Evolutionary conservation across 2,888 invertebrate genomes (phyloP).

Genomic region (Diplazon laetatorius): DNA sequence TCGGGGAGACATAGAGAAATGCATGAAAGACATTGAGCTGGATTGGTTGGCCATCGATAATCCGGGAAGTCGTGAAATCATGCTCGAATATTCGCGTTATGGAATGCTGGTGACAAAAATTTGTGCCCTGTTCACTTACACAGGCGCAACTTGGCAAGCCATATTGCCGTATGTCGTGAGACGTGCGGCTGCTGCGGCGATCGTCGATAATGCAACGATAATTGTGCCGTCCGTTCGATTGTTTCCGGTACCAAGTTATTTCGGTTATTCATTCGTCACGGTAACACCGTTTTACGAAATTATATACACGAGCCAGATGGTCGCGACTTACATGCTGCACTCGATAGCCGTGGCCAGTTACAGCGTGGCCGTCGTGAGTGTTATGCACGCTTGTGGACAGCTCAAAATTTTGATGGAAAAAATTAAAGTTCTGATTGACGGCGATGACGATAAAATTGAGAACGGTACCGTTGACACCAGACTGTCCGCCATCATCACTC

Average conservation of each 20-base stretch:
- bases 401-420: conserved; percentile 70
- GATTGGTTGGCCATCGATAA: conserved; percentile 66
- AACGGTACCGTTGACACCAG: background rate
- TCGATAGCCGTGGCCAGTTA: conserved; percentile 72
- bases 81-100: conserved; percentile 66
- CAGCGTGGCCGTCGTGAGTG: conserved; percentile 73
- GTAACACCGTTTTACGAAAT: conserved; percentile 72
- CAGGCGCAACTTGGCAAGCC: conserved; percentile 62
- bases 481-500: conserved; percentile 56
- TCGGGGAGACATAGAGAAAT: conserved; percentile 62
- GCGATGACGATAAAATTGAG: background rate
- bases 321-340: conserved; percentile 71
- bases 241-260: conserved; percentile 26
- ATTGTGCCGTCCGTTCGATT: conserved; percentile 40
- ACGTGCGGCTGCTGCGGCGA: conserved; percentile 28
- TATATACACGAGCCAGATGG: conserved; percentile 70
- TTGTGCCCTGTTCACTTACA: conserved; percentile 64
- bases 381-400: conserved; percentile 76
- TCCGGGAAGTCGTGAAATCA: conserved; percentile 50
- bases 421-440: conserved; percentile 64
- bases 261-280: conserved; percentile 55
- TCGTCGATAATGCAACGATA: background rate
- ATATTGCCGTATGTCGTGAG: conserved; percentile 35
- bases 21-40: conserved; percentile 65
- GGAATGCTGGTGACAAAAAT: conserved; percentile 66